Base-by-base conservation (phyloP, 2,113 vertebrate species). In the Eulemur rufifrons region DNA sequence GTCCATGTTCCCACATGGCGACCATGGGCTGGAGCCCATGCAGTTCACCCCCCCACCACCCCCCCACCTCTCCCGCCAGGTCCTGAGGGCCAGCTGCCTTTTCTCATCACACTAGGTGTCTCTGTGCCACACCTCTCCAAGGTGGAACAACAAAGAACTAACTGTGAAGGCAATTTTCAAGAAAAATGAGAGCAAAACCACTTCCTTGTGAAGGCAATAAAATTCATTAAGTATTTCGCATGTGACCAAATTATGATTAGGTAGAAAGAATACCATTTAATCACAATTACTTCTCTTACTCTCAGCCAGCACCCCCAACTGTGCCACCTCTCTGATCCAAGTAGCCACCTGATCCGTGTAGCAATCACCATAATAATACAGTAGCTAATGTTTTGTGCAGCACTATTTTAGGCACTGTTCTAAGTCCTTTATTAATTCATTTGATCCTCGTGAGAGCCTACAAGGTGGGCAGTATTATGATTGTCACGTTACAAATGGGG, bases 311-410 rank as follows among this genome's bases (percentile, higher is more conserved):
- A 4, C 5, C 25, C 23, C 85, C 52, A 3, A 0, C 4, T 11
- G 13, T 9, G 20, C 5, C 39, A 20, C 3, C 4, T 59, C 74
- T 45, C 76, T 4, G 4, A 88, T n/a, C 25, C 47, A 1, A 0
- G 0, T 0, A 45, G 61, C 39, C 29, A 29, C 12, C 7, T 56
- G 15, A 17, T 7, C 59, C 9, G 3, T 3, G 25, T 11, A 64
- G 39, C 29, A 37, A 63, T 27, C 80, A 39, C 20, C 64, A 2
- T 8, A 39, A 20, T 12, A 52, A 61, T 0, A 39, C 0, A 29
- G 73, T 0, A 14, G 20, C 80, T 74, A 59, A 25, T 42, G 17
- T 8, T 32, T 76, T 86, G 0, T 21, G 32, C 3, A 68, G 27
- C 13, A 18, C 39, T 74, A 8, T 27, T 66, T 20, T 21, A 15